Conservation (phyloP, 2,797 vertebrate genomes). For the Paramormyrops hopkinsi region DNA sequence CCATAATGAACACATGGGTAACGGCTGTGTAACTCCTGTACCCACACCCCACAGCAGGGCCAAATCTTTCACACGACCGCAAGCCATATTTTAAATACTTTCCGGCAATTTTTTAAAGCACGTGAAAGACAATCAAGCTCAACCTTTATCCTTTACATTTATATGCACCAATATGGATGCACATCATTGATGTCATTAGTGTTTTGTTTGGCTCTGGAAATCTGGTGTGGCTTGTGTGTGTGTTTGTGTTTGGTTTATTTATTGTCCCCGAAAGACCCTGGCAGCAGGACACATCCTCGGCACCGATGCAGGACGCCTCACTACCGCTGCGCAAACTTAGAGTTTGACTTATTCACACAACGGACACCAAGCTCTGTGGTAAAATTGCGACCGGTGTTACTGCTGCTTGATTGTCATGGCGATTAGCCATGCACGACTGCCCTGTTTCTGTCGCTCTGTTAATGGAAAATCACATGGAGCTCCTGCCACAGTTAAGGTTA, state of each 20-base stretch:
- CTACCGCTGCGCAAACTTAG: neutral
- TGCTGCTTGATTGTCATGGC: slow-evolving; percentile 5
- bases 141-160: neutral
- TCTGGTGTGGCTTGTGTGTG: neutral
- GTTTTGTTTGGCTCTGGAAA: neutral
- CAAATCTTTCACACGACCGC: neutral
- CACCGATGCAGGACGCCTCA: neutral
- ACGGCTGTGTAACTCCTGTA: neutral
- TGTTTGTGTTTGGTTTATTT: neutral
- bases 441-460: neutral
- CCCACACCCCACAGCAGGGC: neutral
- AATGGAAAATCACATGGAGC: neutral
- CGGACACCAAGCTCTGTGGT: neutral
- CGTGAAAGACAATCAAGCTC: neutral
- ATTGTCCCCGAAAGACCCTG: neutral
- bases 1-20: slow-evolving; percentile 4
- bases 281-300: neutral
- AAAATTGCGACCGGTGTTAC: neutral
- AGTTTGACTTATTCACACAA: neutral
- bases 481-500: neutral
- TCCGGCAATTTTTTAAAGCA: neutral
- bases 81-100: neutral
- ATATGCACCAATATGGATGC: slow-evolving; percentile 4
- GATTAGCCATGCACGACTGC: neutral
- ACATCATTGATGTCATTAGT: neutral